Percentiles rank a stretch among this genome's conserved stretches.
Evolutionary conservation across 2,888 invertebrate species (phyloP).

Genomic region (Tipula unca): DNA sequence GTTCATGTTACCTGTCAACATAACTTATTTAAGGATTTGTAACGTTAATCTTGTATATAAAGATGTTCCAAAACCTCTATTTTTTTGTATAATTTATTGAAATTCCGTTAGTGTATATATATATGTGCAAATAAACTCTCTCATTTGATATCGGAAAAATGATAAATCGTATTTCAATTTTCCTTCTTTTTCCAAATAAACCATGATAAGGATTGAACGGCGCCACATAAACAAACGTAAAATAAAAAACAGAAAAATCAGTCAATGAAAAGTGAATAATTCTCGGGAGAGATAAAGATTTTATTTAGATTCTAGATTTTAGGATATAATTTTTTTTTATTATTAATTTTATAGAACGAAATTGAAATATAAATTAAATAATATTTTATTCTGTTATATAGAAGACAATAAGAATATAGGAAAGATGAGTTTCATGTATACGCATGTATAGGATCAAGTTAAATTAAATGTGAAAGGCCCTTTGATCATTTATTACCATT

Average conservation of each 20-base stretch:
- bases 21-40: slow-evolving; percentile 3
- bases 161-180: neutral
- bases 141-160: neutral
- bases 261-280: neutral
- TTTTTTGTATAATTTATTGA: neutral
- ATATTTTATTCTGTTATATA: neutral
- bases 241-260: neutral
- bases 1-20: neutral
- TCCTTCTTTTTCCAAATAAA: neutral
- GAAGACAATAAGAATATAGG: neutral
- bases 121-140: neutral
- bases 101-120: neutral
- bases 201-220: neutral
- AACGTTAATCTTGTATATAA: neutral
- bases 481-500: neutral
- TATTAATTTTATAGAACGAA: neutral
- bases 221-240: neutral
- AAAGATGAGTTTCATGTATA: neutral
- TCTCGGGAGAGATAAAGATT: neutral
- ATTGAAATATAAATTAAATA: neutral
- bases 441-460: neutral
- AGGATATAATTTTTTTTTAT: neutral
- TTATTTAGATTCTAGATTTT: neutral
- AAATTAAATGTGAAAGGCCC: neutral
- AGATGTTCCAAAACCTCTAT: neutral